Evolutionary conservation across 2,888 invertebrate species (phyloP), one percentile per base, ranked within the genome.

Genomic region (Alloscopus bannaensis): DNA sequence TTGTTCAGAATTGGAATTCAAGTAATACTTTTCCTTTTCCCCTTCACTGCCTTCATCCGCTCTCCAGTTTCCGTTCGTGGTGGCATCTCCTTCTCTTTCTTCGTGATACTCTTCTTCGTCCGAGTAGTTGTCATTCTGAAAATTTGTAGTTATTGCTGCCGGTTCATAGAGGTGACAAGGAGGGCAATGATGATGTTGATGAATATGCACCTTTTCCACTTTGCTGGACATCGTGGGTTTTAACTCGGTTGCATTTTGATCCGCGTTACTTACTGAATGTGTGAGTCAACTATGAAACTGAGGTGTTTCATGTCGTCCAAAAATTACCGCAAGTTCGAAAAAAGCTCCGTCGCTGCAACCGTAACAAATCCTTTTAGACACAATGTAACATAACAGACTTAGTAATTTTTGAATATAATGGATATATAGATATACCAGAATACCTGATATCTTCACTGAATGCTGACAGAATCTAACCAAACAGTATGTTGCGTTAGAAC

Each of bases 21-120:
- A 2, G 42, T 55, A 70, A 64, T 77, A 64, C 70, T 70, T 77
- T 20, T 18, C 47, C 18, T 64, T 77, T 20, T n/a, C 45, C 20
- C 24, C 28, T 50, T 50, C 71, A 20, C 36, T 62, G 20, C 50
- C 29, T 11, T 78, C 78, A 31, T 79, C 79, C 16, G 72, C 68
- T 20, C 71, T 31, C 65, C 66, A 65, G 55, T 59, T 60, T 26
- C 62, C 36, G 11, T 22, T 47, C 40, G 52, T 64, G 59, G 66
- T 79, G 16, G 78, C 77, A 42, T 82, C 80, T n/a, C 69, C 81
- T 60, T 81, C 81, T 52, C 78, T 70, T 57, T 78, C 81, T 13
- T 59, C 70, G n/a, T 65, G 60, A 47, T 68, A 79, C 29, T 71
- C 72, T 69, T 69, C 73, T 36, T 69, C 72, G 18, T 70, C 81